phyloP scores from a whole-genome alignment of 2,797 vertebrate genomes.

The Distichodus sexfasciatus region DNA sequence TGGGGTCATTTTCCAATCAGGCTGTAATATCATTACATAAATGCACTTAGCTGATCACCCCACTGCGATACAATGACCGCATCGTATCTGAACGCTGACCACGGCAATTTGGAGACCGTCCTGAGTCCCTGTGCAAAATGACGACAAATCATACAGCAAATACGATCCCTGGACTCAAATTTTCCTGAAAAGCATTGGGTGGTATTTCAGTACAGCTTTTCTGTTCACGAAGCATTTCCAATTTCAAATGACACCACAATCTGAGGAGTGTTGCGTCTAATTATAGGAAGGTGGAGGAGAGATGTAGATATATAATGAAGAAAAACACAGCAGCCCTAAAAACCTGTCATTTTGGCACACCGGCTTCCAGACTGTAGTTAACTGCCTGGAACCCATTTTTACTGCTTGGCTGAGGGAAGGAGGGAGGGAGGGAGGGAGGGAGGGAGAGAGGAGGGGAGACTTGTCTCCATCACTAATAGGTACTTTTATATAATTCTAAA shows the following conservation, averaged over 20 bases:
- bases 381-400: conserved; percentile 15
- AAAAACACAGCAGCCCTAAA: conserved; percentile 4
- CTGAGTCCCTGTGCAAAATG: neutral
- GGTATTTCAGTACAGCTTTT: neutral
- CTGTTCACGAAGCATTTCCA: neutral
- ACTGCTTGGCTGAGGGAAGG: neutral
- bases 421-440: neutral
- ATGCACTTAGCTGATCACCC: neutral
- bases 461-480: no score
- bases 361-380: conserved; percentile 16
- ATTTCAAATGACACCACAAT: conserved; percentile 2
- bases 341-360: conserved; percentile 24
- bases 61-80: neutral
- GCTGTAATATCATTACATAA: neutral
- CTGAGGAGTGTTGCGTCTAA: conserved; percentile 7
- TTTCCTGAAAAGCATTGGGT: neutral
- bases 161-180: neutral
- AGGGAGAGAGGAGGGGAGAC: neutral
- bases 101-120: neutral
- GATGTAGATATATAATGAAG: neutral
- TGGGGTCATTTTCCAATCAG: neutral
- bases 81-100: conserved; percentile 2
- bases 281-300: conserved; percentile 17
- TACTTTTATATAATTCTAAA: no score
- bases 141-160: neutral